phyloP scores from a whole-genome alignment of 2,113 vertebrate genomes.

The Phrynosoma platyrhinos region DNA sequence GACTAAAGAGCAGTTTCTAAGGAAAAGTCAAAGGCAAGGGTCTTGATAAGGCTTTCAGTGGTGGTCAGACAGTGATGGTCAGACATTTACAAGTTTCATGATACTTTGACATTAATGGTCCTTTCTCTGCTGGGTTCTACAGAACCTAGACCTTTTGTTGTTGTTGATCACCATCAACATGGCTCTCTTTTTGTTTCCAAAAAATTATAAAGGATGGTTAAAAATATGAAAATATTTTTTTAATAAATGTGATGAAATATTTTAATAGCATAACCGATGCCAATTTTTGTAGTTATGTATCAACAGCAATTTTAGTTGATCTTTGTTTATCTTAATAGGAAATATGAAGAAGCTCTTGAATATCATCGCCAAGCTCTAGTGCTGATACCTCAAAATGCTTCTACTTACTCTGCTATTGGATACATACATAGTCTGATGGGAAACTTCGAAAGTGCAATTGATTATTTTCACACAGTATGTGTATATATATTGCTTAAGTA shows the following conservation, averaged over 20 bases:
- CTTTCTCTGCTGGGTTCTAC: too few species aligned
- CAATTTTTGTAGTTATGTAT: neutral
- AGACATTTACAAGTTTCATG: neutral
- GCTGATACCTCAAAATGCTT: conserved; percentile 95
- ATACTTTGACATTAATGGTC: too few species aligned
- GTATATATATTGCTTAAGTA: conserved; percentile 13
- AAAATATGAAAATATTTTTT: neutral
- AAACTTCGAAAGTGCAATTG: conserved; percentile 96
- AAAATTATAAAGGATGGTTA: neutral
- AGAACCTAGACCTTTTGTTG: neutral
- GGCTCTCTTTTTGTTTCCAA: neutral
- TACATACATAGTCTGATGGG: conserved; percentile 98
- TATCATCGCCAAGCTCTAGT: conserved; percentile 97
- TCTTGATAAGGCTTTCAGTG: too few species aligned
- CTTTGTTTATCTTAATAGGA: conserved; percentile 76
- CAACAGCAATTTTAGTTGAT: neutral
- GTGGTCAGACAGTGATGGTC: neutral
- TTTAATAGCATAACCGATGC: neutral
- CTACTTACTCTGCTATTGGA: conserved; percentile 95
- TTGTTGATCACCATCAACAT: neutral
- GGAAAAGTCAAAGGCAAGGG: neutral
- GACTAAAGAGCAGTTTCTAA: neutral
- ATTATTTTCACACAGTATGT: conserved; percentile 97
- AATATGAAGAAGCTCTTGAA: conserved; percentile 94
- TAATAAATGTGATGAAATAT: neutral